Percentiles rank a stretch among this genome's conserved stretches.
phyloP scores from a whole-genome alignment of 2,113 vertebrate species.

The Thunnus thynnus region DNA sequence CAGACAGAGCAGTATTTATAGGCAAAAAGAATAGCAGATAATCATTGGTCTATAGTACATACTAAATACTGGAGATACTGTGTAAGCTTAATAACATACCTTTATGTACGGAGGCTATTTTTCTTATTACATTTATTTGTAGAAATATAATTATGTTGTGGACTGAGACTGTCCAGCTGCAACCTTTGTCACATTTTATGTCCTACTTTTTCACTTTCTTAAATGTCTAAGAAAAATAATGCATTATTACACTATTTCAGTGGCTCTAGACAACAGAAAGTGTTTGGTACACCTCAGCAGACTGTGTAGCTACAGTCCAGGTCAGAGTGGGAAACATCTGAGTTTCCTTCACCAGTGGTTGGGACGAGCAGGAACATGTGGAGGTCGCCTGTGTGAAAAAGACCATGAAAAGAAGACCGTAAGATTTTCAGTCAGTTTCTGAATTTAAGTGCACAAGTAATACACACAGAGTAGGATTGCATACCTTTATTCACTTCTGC shows the following conservation, averaged over 20 bases:
- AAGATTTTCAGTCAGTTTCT: slow-evolving; percentile 1
- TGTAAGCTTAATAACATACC: background rate
- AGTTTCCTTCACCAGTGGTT: slow-evolving; percentile 63
- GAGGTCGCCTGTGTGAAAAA: slow-evolving; percentile 66
- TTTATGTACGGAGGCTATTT: slow-evolving; percentile 5
- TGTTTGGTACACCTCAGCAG: background rate
- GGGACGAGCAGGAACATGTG: slow-evolving; percentile 65
- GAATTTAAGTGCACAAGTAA: background rate
- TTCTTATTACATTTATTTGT: background rate
- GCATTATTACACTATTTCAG: background rate
- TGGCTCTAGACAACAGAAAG: background rate
- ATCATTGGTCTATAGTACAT: background rate
- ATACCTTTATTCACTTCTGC: slow-evolving; percentile 40
- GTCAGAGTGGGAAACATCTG: background rate
- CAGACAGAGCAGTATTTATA: background rate
- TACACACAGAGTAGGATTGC: background rate
- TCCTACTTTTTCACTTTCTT: background rate
- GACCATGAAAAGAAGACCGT: slow-evolving; percentile 6
- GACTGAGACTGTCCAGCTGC: background rate
- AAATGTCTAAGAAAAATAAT: background rate
- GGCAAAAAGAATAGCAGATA: background rate
- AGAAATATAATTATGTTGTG: background rate
- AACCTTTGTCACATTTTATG: background rate
- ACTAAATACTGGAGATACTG: slow-evolving; percentile 8
- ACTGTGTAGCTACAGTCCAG: background rate